These are phyloP conservation scores for Heteromormyrus szaboi DNA, from an alignment of 2,797 vertebrate genomes.

Conservation along the genomic window DNA sequence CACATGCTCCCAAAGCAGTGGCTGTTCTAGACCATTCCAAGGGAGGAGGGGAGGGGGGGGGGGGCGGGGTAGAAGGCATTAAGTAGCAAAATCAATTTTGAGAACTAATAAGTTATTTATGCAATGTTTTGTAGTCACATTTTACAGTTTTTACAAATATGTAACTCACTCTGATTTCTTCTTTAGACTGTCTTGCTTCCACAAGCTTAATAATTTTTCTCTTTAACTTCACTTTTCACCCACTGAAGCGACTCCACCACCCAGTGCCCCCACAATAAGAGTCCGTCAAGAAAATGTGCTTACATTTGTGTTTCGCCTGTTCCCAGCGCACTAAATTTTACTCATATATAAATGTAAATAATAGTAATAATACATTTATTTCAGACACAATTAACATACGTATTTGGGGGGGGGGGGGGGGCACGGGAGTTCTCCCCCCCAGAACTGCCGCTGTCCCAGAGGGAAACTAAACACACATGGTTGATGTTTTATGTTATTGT, in stretches of 20 bases:
- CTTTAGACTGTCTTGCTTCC: no score
- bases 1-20: background rate
- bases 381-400: background rate
- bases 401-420: background rate
- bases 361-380: background rate
- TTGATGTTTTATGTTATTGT: background rate
- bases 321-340: background rate
- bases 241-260: background rate
- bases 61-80: background rate
- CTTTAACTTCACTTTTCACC: no score
- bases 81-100: background rate
- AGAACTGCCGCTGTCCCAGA: background rate
- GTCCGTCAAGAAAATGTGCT: background rate
- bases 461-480: background rate
- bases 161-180: no score
- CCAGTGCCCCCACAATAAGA: background rate
- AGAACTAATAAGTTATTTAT: background rate
- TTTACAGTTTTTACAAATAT: no score
- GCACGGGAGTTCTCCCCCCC: no score
- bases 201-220: no score
- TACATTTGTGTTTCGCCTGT: background rate
- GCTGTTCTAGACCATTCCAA: no score
- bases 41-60: no score
- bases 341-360: background rate
- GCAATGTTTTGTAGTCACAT: no score